Base-by-base conservation (phyloP, 2,888 invertebrate genomes). In the Malthinus seriepunctatus region DNA sequence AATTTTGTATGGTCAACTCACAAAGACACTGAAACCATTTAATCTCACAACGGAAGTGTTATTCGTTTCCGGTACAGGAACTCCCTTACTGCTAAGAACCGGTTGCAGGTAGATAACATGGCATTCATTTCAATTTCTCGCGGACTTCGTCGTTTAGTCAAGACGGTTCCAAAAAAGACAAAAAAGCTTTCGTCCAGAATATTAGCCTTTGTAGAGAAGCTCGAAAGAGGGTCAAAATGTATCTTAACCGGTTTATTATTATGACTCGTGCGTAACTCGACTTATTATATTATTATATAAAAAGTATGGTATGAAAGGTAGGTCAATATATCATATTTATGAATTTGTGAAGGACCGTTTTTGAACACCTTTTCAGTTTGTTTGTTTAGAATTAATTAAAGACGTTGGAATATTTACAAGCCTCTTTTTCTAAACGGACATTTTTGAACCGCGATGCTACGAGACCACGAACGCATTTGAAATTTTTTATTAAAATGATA, bases 11-110 rank as follows among this genome's bases (percentile, higher is more conserved):
- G 65, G 65, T 65, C 65, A 65, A 56, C 65, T 61, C 48, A 63
- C 63, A 65, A 65, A 62, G 63, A 63, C 63, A 65, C 54, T 52
- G 64, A 67, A 65, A 64, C 66, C 66, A 66, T 66, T 65, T 65
- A 66, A 66, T 66, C 66, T 65, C 64, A 50, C 64, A 66, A 67
- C 66, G 67, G 67, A 68, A 68, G 67, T 65, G 66, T 64, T 62
- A 56, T 61, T 62, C 62, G 66, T 68, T 68, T 68, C 67, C 67
- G 66, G 66, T 63, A 63, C 64, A 56, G 62, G 62, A 62, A 62
- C 62, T 56, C 62, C 58, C 62, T 62, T 49, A 45, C 56, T 44
- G 39, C 52, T 46, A 55, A 63, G 58, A 65, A 65, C 67, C 66
- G 66, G 66, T 68, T 59, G 62, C 65, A 67, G 67, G 66, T 66